phyloP scores from a whole-genome alignment of 2,888 invertebrate species.

The Rotaria magnacalcarata region DNA sequence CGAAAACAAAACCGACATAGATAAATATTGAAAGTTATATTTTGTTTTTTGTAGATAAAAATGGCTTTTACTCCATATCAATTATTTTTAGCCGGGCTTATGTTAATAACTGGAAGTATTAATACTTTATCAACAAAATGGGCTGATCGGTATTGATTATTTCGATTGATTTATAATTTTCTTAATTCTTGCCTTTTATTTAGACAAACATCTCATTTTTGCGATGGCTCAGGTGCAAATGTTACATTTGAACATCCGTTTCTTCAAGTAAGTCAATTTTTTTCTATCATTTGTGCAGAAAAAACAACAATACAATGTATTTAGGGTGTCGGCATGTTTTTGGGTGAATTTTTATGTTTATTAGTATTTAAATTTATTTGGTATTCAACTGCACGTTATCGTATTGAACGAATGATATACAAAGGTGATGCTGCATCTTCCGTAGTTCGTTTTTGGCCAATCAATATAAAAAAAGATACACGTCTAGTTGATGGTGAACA shows the following conservation, averaged over 20 bases:
- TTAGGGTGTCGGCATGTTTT: slow-evolving; percentile 78
- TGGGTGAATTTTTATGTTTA: slow-evolving; percentile 84
- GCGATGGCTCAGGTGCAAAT: neutral
- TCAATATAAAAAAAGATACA: neutral
- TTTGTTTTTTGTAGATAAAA: slow-evolving; percentile 46
- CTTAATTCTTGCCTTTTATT: slow-evolving; percentile 51
- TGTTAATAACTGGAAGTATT: slow-evolving; percentile 78
- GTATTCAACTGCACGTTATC: slow-evolving; percentile 61
- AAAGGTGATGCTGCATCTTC: neutral
- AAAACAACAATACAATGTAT: slow-evolving; percentile 63
- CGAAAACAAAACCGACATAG: neutral
- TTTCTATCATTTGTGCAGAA: slow-evolving; percentile 53
- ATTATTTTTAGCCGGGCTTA: slow-evolving; percentile 67
- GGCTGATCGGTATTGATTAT: slow-evolving; percentile 71
- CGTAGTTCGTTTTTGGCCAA: neutral
- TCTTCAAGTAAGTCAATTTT: neutral
- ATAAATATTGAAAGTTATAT: neutral
- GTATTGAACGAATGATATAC: slow-evolving; percentile 37
- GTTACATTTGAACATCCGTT: neutral
- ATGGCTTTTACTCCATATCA: slow-evolving; percentile 75
- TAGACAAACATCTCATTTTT: neutral
- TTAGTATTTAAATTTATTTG: slow-evolving; percentile 71
- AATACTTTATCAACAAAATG: slow-evolving; percentile 82
- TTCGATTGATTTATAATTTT: slow-evolving; percentile 58
- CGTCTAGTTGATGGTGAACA: slow-evolving; percentile 52